A percentile compares a stretch with the other conserved stretches of the same genome.
These are phyloP conservation scores for Hippocampus abdominalis DNA, from an alignment of 2,113 vertebrate genomes.

Conservation along the genomic window DNA sequence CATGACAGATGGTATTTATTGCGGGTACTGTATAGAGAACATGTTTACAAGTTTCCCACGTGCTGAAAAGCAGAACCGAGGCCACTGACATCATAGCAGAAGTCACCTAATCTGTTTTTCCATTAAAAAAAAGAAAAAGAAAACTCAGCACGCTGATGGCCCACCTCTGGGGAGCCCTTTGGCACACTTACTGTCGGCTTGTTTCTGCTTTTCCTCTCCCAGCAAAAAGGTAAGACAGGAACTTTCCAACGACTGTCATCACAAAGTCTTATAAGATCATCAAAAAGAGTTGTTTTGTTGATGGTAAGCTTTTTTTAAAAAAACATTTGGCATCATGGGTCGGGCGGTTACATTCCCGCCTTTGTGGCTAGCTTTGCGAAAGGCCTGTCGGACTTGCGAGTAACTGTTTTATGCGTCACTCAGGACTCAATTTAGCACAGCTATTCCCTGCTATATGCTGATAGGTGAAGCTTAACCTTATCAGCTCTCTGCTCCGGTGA, in stretches of 20 bases:
- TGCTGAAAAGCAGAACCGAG: conserved; percentile 21
- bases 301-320: not conserved
- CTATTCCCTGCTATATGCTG: conserved; percentile 63
- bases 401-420: conserved; percentile 50
- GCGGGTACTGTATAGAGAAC: not conserved
- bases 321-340: not conserved
- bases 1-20: conserved; percentile 31
- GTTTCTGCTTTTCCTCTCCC: conserved; percentile 29
- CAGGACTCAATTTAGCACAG: conserved; percentile 53
- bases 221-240: conserved; percentile 24
- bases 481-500: conserved; percentile 65
- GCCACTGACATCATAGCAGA: conserved; percentile 32
- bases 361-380: not conserved
- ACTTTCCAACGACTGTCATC: conserved; percentile 24
- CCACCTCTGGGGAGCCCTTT: conserved; percentile 17
- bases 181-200: conserved; percentile 15
- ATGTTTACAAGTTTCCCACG: conserved; percentile 10
- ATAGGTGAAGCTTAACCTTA: conserved; percentile 73
- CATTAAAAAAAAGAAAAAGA: conserved; percentile 6
- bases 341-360: not conserved
- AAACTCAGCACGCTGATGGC: conserved; percentile 19
- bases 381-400: conserved; percentile 31
- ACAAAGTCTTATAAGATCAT: conserved; percentile 36
- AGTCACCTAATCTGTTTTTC: conserved; percentile 44
- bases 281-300: not conserved